Evolutionary conservation across 2,113 vertebrate genomes (phyloP).

Genomic region (Pristiophorus japonicus): DNA sequence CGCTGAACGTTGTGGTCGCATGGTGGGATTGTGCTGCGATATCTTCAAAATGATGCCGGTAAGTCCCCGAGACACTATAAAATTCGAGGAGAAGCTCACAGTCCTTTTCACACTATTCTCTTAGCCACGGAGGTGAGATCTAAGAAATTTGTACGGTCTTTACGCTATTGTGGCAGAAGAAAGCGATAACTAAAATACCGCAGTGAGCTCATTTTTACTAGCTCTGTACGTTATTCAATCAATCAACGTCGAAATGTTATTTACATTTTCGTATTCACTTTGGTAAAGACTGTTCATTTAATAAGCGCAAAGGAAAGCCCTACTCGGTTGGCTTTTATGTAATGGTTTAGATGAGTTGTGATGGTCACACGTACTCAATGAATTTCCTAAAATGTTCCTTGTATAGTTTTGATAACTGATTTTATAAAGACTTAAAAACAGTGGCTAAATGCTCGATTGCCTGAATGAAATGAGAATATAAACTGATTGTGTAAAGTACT

Average conservation of each 20-base stretch:
- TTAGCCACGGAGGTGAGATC: no score
- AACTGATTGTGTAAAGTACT: not conserved
- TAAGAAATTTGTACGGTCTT: not conserved
- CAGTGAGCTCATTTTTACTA: not conserved
- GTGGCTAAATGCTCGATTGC: not conserved
- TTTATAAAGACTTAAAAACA: not conserved
- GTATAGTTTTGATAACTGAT: not conserved
- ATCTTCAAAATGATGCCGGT: constrained; percentile 22
- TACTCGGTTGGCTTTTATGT: not conserved
- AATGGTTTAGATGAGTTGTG: not conserved
- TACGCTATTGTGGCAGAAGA: not conserved
- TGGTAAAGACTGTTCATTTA: not conserved
- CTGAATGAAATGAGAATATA: not conserved
- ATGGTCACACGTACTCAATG: not conserved
- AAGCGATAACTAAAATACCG: not conserved
- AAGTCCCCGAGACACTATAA: not conserved
- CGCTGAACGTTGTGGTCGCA: not conserved
- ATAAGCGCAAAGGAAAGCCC: not conserved
- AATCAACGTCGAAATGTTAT: not conserved
- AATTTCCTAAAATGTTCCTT: not conserved
- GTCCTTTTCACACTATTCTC: no score
- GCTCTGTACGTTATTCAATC: not conserved
- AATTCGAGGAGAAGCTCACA: no score
- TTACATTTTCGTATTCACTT: not conserved
- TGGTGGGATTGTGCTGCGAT: not conserved